phyloP scores from a whole-genome alignment of 64 coral and sea anemone species.

The Hydrozoanthus tunicans region DNA sequence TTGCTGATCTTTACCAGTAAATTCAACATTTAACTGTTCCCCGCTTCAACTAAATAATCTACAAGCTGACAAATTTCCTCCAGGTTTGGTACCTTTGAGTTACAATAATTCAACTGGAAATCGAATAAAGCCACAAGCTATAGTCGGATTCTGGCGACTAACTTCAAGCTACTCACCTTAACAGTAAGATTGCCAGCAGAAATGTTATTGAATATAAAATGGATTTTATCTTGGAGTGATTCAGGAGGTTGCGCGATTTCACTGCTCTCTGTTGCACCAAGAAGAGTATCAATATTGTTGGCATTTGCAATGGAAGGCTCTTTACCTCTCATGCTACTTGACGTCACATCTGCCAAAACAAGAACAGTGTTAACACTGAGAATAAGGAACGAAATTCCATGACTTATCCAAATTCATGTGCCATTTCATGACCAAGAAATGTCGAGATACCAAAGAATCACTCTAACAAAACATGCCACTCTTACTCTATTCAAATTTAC shows the following conservation, averaged over 20 bases:
- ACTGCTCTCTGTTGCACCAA: slow-evolving; percentile 88
- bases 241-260: slow-evolving; percentile 93
- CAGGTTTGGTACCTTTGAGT: no score
- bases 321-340: slow-evolving; percentile 59
- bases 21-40: no score
- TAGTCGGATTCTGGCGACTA: not conserved
- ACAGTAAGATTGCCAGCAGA: slow-evolving; percentile 71
- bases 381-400: not conserved
- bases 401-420: no score
- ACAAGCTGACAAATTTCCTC: no score
- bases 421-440: no score
- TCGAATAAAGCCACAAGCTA: not conserved
- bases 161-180: slow-evolving; percentile 65
- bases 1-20: no score
- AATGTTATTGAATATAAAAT: slow-evolving; percentile 98
- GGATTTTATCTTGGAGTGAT: slow-evolving; percentile 85
- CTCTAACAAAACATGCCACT: no score
- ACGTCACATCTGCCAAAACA: slow-evolving; percentile 4
- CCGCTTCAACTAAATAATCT: no score
- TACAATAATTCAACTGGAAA: not conserved
- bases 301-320: slow-evolving; percentile 97
- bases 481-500: no score
- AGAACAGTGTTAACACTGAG: not conserved
- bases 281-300: slow-evolving; percentile 89
- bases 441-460: no score